Evolutionary conservation across 2,797 vertebrate species (phyloP).

Genomic region (Dicrostonyx torquatus): DNA sequence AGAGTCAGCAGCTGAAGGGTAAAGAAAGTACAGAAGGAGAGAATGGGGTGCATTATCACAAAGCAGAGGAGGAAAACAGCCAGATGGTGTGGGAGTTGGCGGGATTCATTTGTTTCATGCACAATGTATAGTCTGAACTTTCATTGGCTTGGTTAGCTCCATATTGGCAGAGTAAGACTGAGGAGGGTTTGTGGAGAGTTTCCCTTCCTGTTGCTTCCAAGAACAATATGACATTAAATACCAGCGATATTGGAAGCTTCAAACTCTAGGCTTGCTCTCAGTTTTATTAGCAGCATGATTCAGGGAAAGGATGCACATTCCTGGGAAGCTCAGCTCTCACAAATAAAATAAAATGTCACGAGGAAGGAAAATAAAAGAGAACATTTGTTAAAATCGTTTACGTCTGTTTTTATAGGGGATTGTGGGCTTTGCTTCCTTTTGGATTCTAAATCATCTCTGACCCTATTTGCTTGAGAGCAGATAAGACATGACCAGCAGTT

Average conservation of each 20-base stretch:
- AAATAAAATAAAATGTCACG: slow-evolving; percentile 29
- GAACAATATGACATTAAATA: slow-evolving; percentile 49
- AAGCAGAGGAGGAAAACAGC: slow-evolving; percentile 52
- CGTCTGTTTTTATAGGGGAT: slow-evolving; percentile 46
- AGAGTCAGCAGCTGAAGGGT: slow-evolving; percentile 39
- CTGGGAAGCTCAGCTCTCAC: slow-evolving; percentile 22
- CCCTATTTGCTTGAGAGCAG: slow-evolving; percentile 13
- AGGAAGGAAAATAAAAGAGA: slow-evolving; percentile 36
- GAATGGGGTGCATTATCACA: slow-evolving; percentile 58
- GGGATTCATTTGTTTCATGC: slow-evolving; percentile 60
- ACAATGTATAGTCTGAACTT: slow-evolving; percentile 57
- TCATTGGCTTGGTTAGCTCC: slow-evolving; percentile 43
- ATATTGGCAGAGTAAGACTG: neutral
- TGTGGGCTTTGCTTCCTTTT: neutral
- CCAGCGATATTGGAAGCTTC: slow-evolving; percentile 27
- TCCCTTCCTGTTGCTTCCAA: slow-evolving; percentile 49
- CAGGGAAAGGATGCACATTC: slow-evolving; percentile 26
- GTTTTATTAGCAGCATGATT: slow-evolving; percentile 40
- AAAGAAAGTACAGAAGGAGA: slow-evolving; percentile 60
- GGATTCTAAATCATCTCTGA: slow-evolving; percentile 34
- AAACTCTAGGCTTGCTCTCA: slow-evolving; percentile 29
- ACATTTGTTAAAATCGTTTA: slow-evolving; percentile 68
- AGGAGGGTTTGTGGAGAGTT: neutral
- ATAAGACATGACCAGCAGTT: neutral
- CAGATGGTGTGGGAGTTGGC: slow-evolving; percentile 52